Evolutionary conservation across 2,888 invertebrate species (phyloP).

Genomic region (Netelia inedita): DNA sequence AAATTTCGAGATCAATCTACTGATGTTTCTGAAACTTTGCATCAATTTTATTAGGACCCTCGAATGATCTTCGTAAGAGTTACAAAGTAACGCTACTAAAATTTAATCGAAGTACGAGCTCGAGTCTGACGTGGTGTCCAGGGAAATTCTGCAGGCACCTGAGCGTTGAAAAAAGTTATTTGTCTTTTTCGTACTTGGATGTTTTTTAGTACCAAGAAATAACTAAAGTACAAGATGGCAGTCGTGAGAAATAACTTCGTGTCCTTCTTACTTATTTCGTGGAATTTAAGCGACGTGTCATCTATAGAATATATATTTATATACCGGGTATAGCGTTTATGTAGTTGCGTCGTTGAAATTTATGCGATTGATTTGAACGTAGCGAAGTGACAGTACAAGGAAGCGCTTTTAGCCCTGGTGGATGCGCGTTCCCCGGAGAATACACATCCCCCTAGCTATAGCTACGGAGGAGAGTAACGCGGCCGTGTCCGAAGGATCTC

Average conservation of each 20-base stretch:
- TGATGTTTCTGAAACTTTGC: neutral
- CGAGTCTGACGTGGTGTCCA: too few relatives aligned
- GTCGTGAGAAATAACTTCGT: conserved; percentile 42
- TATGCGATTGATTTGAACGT: conserved; percentile 85
- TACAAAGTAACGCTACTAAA: too few relatives aligned
- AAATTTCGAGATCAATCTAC: conserved; percentile 18
- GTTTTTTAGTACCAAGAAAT: conserved; percentile 11
- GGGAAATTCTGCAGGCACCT: neutral
- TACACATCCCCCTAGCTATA: conserved; percentile 76
- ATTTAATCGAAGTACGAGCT: too few relatives aligned
- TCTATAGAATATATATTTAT: conserved; percentile 50
- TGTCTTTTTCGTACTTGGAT: neutral
- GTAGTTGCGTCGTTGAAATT: conserved; percentile 81
- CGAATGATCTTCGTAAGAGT: too few relatives aligned
- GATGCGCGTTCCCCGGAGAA: conserved; percentile 80
- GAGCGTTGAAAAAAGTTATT: neutral
- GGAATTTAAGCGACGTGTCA: conserved; percentile 41
- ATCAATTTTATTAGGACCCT: neutral
- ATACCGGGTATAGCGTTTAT: conserved; percentile 68
- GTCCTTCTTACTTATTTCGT: conserved; percentile 27
- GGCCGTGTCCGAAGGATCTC: conserved; percentile 84
- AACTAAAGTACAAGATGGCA: conserved; percentile 7
- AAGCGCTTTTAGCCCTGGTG: conserved; percentile 85
- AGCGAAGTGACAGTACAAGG: conserved; percentile 85
- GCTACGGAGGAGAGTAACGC: conserved; percentile 73